A percentile compares a stretch with the other conserved stretches of the same genome.
Conservation (phyloP, 1,140 invertebrate genomes). For the Mactra quadrangularis region DNA sequence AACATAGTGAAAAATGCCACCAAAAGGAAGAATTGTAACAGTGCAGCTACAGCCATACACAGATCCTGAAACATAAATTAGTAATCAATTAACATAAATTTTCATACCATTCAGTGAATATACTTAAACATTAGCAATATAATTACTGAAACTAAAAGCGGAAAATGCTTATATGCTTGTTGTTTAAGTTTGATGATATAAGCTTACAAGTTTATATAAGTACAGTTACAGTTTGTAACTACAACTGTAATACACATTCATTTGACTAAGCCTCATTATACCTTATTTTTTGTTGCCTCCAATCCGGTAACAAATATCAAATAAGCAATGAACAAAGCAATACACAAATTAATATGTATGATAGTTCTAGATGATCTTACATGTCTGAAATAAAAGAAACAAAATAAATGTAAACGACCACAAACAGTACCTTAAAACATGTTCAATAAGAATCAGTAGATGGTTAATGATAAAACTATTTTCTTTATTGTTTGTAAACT, state of each 20-base stretch:
- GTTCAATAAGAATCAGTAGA: no score
- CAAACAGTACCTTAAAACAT: no score
- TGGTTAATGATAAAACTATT: no score
- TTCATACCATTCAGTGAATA: neutral
- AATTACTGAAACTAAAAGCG: neutral
- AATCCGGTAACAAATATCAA: conserved; percentile 18
- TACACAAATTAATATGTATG: conserved; percentile 2
- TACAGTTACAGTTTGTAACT: neutral
- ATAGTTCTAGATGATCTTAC: conserved; percentile 1
- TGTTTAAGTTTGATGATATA: neutral
- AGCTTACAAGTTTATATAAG: neutral
- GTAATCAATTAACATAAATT: neutral
- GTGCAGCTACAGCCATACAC: conserved; percentile 4
- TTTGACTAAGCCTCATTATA: neutral
- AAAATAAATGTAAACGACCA: neutral
- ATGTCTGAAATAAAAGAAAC: conserved; percentile 5
- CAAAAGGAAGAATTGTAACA: conserved; percentile 4
- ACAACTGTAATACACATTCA: no score
- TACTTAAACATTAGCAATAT: neutral
- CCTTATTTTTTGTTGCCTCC: conserved; percentile 24
- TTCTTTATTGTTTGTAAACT: no score
- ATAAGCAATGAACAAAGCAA: conserved; percentile 17
- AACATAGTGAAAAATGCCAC: conserved; percentile 38
- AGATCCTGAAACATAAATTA: neutral
- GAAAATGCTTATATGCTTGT: no score